Percentiles rank a stretch among this genome's conserved stretches.
phyloP scores from a whole-genome alignment of 2,113 vertebrate genomes.

The Pyrgilauda ruficollis region DNA sequence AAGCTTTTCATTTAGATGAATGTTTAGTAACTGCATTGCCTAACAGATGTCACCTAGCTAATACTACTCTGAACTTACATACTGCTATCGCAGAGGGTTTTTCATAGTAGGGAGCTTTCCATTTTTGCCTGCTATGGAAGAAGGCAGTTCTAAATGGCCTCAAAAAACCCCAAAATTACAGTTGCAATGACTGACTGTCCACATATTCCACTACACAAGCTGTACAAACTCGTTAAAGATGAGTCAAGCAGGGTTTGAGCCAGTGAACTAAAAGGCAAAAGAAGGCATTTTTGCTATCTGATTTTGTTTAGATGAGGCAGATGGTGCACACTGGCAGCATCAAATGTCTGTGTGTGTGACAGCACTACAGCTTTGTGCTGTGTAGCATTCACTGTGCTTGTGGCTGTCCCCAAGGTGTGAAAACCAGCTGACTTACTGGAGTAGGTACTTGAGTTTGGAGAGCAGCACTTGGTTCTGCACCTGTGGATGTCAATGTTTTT shows the following conservation, averaged over 20 bases:
- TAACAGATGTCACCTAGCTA: neutral
- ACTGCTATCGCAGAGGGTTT: neutral
- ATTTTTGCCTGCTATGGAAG: neutral
- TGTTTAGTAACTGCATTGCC: neutral
- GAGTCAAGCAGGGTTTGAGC: neutral
- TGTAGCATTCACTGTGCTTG: neutral
- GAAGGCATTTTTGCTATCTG: neutral
- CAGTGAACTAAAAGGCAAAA: neutral
- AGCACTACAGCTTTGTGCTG: neutral
- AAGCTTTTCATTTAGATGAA: neutral
- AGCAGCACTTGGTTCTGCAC: neutral
- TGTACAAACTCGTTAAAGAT: neutral
- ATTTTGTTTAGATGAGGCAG: neutral
- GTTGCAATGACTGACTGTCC: neutral
- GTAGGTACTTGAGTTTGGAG: neutral
- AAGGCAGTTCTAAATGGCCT: fast-evolving
- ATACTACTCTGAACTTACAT: neutral
- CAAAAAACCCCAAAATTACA: neutral
- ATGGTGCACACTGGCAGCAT: neutral
- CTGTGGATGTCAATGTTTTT: neutral
- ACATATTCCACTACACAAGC: neutral
- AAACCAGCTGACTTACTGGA: neutral
- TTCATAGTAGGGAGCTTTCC: neutral
- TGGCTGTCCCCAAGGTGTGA: neutral
- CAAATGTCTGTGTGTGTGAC: neutral